These are phyloP conservation scores for Nyctereutes procyonoides DNA, from an alignment of 2,113 vertebrate genomes.

Conservation along the genomic window DNA sequence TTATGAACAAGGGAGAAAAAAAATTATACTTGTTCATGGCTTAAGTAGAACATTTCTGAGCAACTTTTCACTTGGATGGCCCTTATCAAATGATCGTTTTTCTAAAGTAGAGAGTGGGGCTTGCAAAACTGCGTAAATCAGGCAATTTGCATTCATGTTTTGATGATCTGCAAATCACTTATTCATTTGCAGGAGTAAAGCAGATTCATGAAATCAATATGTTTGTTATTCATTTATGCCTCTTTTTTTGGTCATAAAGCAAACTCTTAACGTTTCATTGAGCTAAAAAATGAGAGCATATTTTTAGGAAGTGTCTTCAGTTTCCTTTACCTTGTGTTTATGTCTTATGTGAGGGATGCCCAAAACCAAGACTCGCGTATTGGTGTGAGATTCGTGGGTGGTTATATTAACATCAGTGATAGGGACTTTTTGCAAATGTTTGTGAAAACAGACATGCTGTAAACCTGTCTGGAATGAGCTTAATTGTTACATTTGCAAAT, in stretches of 20 bases:
- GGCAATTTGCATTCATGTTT: neutral
- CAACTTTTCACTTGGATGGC: neutral
- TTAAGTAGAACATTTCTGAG: constrained; percentile 1
- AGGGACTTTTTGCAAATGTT: neutral
- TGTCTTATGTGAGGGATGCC: neutral
- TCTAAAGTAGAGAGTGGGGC: neutral
- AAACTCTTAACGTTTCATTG: constrained; percentile 7
- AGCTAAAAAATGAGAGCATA: neutral
- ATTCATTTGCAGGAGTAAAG: constrained; percentile 34
- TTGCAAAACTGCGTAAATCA: constrained; percentile 24
- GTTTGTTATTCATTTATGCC: constrained; percentile 41
- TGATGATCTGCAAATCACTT: constrained; percentile 35
- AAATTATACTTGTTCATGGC: neutral
- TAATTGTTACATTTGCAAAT: constrained; percentile 20
- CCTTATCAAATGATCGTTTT: neutral
- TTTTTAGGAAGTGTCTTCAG: neutral
- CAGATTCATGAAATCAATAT: constrained; percentile 32
- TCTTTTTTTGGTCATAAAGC: neutral
- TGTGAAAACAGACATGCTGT: neutral
- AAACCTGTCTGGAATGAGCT: neutral
- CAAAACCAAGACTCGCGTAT: neutral
- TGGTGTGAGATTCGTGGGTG: neutral
- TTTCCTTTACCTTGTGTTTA: neutral
- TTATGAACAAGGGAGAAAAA: neutral
- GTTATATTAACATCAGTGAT: neutral